Percentiles rank a stretch among this genome's conserved stretches.
These are phyloP conservation scores for Augochlora pura DNA, from an alignment of 1,140 invertebrate genomes.

Conservation along the genomic window DNA sequence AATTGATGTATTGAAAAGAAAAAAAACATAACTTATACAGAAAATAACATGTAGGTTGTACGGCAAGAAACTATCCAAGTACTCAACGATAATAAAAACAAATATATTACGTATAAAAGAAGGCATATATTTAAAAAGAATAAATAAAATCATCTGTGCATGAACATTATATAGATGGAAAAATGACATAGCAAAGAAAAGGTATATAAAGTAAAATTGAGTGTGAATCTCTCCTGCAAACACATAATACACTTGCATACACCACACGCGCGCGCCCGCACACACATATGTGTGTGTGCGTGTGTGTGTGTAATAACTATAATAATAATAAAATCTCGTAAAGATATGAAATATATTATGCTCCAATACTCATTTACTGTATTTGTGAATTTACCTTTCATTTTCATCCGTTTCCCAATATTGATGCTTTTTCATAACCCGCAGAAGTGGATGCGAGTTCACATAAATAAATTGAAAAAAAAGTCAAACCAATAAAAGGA, in stretches of 20 bases:
- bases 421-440: background rate
- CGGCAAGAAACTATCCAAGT: constrained; percentile 68
- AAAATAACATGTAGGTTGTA: constrained; percentile 75
- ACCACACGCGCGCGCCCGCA: no score
- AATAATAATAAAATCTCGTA: constrained; percentile 50
- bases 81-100: constrained; percentile 73
- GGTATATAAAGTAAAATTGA: constrained; percentile 67
- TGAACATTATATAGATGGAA: constrained; percentile 73
- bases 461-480: no score
- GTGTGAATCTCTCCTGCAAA: constrained; percentile 73
- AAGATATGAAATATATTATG: constrained; percentile 56
- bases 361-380: constrained; percentile 50
- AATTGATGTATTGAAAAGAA: constrained; percentile 66
- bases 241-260: constrained; percentile 30
- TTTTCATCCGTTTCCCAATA: background rate
- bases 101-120: constrained; percentile 73
- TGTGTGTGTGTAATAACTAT: background rate
- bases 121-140: constrained; percentile 68
- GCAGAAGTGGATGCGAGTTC: no score
- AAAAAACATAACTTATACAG: constrained; percentile 72
- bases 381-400: constrained; percentile 41
- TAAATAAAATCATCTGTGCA: constrained; percentile 70
- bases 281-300: no score
- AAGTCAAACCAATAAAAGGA: constrained; percentile 2
- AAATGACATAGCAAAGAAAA: constrained; percentile 68